A percentile compares a stretch with the other conserved stretches of the same genome.
These are phyloP conservation scores for Drosophila histrio DNA, from an alignment of 2,888 invertebrate species.

Conservation along the genomic window DNA sequence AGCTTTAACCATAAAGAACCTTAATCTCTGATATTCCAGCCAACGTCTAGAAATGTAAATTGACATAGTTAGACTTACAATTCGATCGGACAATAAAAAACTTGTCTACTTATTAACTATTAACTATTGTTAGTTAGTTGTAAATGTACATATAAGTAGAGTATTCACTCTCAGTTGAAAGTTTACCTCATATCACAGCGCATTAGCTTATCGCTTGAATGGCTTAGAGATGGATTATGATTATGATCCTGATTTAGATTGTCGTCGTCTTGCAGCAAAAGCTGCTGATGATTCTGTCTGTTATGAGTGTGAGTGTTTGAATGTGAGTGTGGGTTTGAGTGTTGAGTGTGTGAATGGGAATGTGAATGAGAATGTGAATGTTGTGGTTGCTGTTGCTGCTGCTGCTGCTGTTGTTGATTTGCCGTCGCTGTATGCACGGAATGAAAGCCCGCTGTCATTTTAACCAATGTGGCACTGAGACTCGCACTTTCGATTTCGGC, in stretches of 20 bases:
- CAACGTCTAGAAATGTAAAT: too few relatives aligned
- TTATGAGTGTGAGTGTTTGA: conserved; percentile 7
- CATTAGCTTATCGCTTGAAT: conserved; percentile 57
- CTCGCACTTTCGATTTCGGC: conserved; percentile 62
- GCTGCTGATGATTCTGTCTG: conserved; percentile 18
- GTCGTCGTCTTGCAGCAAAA: conserved; percentile 31
- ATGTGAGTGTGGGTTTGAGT: conserved; percentile 11
- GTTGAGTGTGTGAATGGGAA: conserved; percentile 6
- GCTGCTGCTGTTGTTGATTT: conserved; percentile 55
- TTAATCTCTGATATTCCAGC: too few relatives aligned
- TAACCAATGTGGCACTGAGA: conserved; percentile 47
- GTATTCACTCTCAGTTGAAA: not conserved
- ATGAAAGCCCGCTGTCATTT: conserved; percentile 81
- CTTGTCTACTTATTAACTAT: too few relatives aligned
- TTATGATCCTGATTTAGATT: conserved; percentile 51
- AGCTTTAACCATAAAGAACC: too few relatives aligned
- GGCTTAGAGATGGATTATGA: conserved; percentile 47
- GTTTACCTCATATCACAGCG: conserved; percentile 62
- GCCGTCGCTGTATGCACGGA: conserved; percentile 76
- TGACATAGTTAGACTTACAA: too few relatives aligned
- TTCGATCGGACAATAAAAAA: too few relatives aligned
- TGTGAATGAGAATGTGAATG: conserved; percentile 16
- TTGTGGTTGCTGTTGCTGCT: conserved; percentile 6
- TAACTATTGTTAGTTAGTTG: not conserved
- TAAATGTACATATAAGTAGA: not conserved